phyloP scores from a whole-genome alignment of 64 coral and sea anemone species.

The Acropora yongei region DNA sequence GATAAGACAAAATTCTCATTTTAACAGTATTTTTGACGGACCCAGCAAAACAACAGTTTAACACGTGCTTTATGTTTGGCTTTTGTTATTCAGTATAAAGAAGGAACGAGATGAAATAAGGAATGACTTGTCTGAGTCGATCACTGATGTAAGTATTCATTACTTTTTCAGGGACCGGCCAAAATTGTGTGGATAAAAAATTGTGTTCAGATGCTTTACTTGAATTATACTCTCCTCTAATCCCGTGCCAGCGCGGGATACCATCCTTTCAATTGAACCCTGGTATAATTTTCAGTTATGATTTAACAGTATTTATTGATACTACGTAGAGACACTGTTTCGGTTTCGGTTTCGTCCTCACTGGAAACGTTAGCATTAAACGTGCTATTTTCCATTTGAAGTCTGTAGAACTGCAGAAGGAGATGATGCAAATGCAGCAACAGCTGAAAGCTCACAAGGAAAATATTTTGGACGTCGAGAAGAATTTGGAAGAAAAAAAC shows the following conservation, averaged over 20 bases:
- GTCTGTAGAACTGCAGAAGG: constrained; percentile 51
- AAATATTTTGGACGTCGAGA: constrained; percentile 11
- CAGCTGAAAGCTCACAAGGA: constrained; percentile 29
- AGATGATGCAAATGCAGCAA: constrained; percentile 42
- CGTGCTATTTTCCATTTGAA: background rate
- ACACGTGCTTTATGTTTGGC: background rate
- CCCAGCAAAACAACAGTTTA: background rate
- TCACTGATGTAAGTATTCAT: constrained; percentile 44
- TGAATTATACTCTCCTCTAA: no score
- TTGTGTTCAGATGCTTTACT: no score
- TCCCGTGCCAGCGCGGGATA: no score
- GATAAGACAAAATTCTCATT: background rate
- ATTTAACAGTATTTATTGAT: no score
- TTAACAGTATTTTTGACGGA: no score
- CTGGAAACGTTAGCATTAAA: no score
- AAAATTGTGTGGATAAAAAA: no score
- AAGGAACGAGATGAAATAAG: constrained; percentile 58
- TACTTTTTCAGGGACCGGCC: no score
- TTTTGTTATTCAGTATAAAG: background rate
- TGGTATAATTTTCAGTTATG: no score
- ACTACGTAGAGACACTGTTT: no score
- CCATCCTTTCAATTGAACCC: no score
- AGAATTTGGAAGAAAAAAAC: background rate
- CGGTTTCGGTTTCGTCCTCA: no score
- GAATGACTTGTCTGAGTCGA: constrained; percentile 58